phyloP scores from a whole-genome alignment of 2,113 vertebrate genomes.

The Callipepla californica region DNA sequence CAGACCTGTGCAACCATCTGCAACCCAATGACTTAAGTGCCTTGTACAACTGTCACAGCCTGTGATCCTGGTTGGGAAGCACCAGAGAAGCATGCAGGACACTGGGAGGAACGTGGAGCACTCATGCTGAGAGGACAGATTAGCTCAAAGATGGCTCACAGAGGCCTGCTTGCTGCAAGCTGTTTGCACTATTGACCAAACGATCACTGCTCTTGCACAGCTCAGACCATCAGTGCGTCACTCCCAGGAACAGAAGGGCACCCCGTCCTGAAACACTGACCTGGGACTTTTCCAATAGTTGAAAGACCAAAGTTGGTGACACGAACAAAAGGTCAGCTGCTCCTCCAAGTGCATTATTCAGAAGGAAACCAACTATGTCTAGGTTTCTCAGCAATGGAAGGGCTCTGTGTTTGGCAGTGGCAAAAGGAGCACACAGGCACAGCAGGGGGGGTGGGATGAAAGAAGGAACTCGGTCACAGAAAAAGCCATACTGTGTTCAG shows the following conservation, averaged over 20 bases:
- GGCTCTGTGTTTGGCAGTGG: not conserved
- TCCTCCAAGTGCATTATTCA: not conserved
- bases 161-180: slow-evolving; percentile 9
- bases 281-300: not conserved
- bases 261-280: slow-evolving; percentile 7
- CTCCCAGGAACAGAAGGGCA: not conserved
- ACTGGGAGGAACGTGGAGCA: not conserved
- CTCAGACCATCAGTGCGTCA: not conserved
- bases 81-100: not conserved
- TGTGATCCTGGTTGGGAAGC: not conserved
- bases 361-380: not conserved
- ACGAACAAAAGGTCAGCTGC: slow-evolving; percentile 35
- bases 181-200: not conserved
- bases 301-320: not conserved
- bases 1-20: not conserved
- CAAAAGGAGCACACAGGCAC: not conserved
- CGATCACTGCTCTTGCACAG: not conserved
- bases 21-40: not conserved
- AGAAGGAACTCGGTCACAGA: not conserved
- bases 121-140: not conserved
- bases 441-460: not conserved
- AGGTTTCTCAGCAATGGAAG: not conserved
- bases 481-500: not conserved
- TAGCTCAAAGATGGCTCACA: rapidly evolving
- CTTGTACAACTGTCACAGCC: not conserved